Base-by-base conservation (phyloP, 2,113 vertebrate genomes). In the Holacanthus passer region DNA sequence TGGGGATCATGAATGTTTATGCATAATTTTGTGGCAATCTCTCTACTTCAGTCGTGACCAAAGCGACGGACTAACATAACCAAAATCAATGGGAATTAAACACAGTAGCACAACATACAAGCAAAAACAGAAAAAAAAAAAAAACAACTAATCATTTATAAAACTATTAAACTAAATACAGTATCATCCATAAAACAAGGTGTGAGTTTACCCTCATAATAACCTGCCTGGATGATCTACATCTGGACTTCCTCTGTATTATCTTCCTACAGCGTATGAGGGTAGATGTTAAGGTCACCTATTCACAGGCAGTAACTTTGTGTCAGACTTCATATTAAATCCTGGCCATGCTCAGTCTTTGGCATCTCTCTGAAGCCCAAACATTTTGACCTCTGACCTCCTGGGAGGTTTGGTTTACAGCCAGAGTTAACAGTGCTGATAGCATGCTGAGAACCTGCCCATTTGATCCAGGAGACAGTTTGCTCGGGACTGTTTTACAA, bases 321-420 rank as follows among this genome's bases (percentile, higher is more conserved):
- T 92, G 85, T 88, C 86, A 81, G 85, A 64, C 87, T 77, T 75
- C 84, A 73, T 84, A 89, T 92, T 88, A 94, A 94, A 93, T 88
- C 79, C 87, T 76, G 83, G 70, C 72, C 58, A 64, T 72, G 62
- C 87, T 92, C 89, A 74, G 66, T 56, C 77, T 41, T 43, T 92
- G 93, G 91, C 89, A 87, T 92, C 93, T 92, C 90, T 92, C 88
- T 94, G 91, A 91, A 92, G 91, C 92, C 88, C 87, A 88, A 90
- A 93, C 85, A 92, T 86, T 89, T 90, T 82, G 82, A 94, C 94
- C 94, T 92, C 73, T 95, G 93, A 95, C 91, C 92, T 67, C 50
- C 60, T 19, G 70, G 69, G 90, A 86, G 90, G 87, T 87, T 91
- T 87, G 77, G 78, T 94, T 94, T 92, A 94, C 86, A 79, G 82